Evolutionary conservation across 1,140 invertebrate genomes (phyloP), one percentile per base, ranked within the genome.

Genomic region (Drosophila arizonae): DNA sequence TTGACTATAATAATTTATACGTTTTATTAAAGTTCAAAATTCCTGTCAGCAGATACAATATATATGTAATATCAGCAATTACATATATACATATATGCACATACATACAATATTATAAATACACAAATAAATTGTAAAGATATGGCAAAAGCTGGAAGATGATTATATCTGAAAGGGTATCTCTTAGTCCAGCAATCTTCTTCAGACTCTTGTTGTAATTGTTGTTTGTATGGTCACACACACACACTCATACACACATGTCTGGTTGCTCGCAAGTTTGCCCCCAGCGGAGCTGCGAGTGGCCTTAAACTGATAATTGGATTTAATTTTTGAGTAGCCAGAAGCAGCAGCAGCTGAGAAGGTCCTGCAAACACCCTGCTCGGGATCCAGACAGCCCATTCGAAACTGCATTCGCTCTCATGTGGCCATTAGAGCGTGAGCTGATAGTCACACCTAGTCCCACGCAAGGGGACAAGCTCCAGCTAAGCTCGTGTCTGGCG

Each of bases 301-400:
- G 84, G 81, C 77, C 77, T 88, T 88, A 80, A 84, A 88, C 84
- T 89, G 84, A 88, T 88, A 88, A 88, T 88, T 88, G 85, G 84
- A 88, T 88, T 88, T 89, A 88, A 88, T 88, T 88, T 88, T 88
- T 88, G 84, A 88, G 79, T 77, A 88, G 77, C 58, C 72, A 39
- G 15, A 6, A 46, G 17, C 28, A 48, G 15, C 28, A 48, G 15
- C n/a, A 46, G 43, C 43, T 46, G 43, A 46, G 43, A 15, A 63
- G 60, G 57, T 56, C 56, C 50, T 45, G 17, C n/a, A 46, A 46
- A 17, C 43, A 46, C 17, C 43, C 43, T 46, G 43, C 8, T 46
- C 17, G 15, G 15, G 13, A 17, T 55, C 68, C 61, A 46, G 60
- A 66, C 61, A 78, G 69, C 66, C 63, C 74, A 62, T 77, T 85